Evolutionary conservation across 2,888 invertebrate genomes (phyloP), one percentile per base, ranked within the genome.

Genomic region (Meta bourneti): DNA sequence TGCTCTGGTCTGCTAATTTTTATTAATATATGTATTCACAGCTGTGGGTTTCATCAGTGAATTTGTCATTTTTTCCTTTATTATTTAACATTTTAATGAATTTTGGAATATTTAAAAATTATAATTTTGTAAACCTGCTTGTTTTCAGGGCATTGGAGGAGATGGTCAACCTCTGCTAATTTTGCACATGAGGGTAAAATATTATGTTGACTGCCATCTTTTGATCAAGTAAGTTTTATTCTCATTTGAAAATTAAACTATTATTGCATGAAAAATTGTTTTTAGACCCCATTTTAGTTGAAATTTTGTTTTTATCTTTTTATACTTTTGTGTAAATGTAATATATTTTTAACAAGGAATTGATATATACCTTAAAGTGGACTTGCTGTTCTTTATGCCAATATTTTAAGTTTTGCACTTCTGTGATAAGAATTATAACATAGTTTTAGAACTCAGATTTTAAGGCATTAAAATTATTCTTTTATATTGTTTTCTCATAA

Each of bases 171-270:
- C 98, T 92, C 96, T 98, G 93, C 96, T 98, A 94, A 97, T 97
- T 94, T 96, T 98, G 95, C 97, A 98, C 95, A 97, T 98, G 95
- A 97, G 98, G 94, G 97, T 98, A 94, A 98, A 98, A 95, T 98
- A 98, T 95, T 98, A 98, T 96, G 97, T 98, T 94, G 98, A 98
- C 95, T 98, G 98, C 95, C 98, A 98, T 93, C 96, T 98, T 94
- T 96, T 98, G 93, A 96, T 98, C 94, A 97, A 98, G 96, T 96
- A 95, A 82, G 83, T 74, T 19, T 11, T 16, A 11, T n/a, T 8
- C 9, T 61, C 16, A 61, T 61, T 16, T 61, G 16, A 61, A 61
- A 11, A 13, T 61, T 61, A 61, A 11, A 61, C 61, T 61, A 61
- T 61, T 61, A 61, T 61, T 9, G 6, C 16, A 61, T 9, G 11